Evolutionary conservation across 2,888 invertebrate species (phyloP), one percentile per base, ranked within the genome.

Genomic region (Nomada ruficornis): DNA sequence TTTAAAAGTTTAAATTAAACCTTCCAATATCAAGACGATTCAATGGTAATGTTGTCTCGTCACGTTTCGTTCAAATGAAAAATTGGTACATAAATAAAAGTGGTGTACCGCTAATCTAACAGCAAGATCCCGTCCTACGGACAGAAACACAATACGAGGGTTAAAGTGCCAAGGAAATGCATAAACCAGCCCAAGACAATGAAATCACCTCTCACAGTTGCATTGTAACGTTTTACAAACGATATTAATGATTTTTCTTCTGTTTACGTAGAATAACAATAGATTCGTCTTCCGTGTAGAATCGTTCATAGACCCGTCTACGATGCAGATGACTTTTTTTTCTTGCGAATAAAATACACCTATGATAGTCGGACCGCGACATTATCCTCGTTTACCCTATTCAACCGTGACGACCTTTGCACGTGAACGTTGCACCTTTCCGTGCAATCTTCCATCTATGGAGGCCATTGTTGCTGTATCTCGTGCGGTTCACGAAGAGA

Each of bases 401-500:
- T 88, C 83, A 77, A 78, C 78, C 86, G 69, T 71, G 81, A 69
- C 80, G 87, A 88, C 89, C 88, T 88, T 88, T 88, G 82, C 82
- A 80, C 85, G 80, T 76, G 85, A 86, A 76, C 83, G 83, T 83
- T 88, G 88, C 88, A 88, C 86, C 84, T 88, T 88, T 88, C 77
- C 89, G 75, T 64, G 83, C 89, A 88, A 88, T 88, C 87, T 86
- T 80, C 87, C 82, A 88, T 87, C 89, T 89, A 74, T 85, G 77
- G 79, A 69, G 84, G 81, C 80, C 77, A 88, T 87, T 87, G 89
- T 88, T 88, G 50, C 60, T 3, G 72, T 84, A 73, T 68, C 64
- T 73, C 63, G 42, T 23, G 64, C 68, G 71, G 62, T 59, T 70
- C 71, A 74, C 62, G 79, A 71, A 62, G 20, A 75, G 77, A 70